These are phyloP conservation scores for Zeus faber DNA, from an alignment of 2,113 vertebrate genomes.

Conservation along the genomic window DNA sequence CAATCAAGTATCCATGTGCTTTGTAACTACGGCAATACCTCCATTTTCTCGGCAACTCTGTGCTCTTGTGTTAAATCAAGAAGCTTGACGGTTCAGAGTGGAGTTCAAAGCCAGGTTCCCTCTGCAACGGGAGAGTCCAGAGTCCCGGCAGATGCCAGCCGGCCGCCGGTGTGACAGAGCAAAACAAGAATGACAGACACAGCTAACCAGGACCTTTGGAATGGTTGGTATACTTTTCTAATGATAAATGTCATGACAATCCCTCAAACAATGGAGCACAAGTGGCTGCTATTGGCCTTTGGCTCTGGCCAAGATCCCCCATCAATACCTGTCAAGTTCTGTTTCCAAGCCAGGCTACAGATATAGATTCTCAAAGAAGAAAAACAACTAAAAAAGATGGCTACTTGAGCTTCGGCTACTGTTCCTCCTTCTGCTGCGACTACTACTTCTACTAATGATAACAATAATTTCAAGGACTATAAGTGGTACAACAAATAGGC, in stretches of 20 bases:
- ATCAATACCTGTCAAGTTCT: conserved; percentile 55
- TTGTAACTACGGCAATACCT: conserved; percentile 47
- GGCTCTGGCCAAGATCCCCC: conserved; percentile 41
- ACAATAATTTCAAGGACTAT: too few relatives aligned
- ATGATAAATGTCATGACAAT: conserved; percentile 65
- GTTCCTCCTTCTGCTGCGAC: too few relatives aligned
- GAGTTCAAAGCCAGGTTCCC: conserved; percentile 39
- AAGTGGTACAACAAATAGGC: too few relatives aligned
- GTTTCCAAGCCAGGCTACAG: too few relatives aligned
- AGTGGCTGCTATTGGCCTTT: conserved; percentile 52
- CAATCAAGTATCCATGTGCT: conserved; percentile 49
- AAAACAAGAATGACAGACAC: conserved; percentile 32
- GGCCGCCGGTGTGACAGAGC: conserved; percentile 4
- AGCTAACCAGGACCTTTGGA: conserved; percentile 55
- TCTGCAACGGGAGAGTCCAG: conserved; percentile 36
- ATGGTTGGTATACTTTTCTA: conserved; percentile 56
- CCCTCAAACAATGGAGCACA: conserved; percentile 60
- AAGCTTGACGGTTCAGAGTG: conserved; percentile 37
- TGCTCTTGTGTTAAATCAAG: conserved; percentile 58
- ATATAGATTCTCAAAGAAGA: too few relatives aligned
- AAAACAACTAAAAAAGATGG: too few relatives aligned
- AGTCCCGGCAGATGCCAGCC: conserved; percentile 40
- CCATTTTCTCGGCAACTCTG: conserved; percentile 42
- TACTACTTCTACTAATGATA: too few relatives aligned
- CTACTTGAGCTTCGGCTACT: too few relatives aligned